A percentile compares a stretch with the other conserved stretches of the same genome.
These are phyloP conservation scores for Chelonia mydas DNA, from an alignment of 2,797 vertebrate genomes.

Conservation along the genomic window DNA sequence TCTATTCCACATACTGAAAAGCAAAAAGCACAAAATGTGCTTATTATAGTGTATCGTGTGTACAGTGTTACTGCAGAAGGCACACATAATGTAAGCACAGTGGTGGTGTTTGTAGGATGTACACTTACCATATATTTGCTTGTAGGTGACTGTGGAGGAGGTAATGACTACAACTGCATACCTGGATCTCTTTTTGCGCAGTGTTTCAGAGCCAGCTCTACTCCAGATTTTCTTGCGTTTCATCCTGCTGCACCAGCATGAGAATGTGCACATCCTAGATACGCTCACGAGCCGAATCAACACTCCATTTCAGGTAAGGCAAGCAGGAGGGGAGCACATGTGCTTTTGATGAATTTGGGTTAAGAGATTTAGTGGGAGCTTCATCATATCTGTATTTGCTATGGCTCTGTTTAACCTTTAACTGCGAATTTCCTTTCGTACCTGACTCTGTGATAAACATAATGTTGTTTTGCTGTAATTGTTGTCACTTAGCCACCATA, in stretches of 20 bases:
- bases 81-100: fast-evolving
- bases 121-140: constrained; percentile 6
- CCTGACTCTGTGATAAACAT: neutral
- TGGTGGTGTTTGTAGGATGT: neutral
- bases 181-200: constrained; percentile 95
- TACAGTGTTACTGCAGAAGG: neutral
- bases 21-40: neutral
- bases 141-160: constrained; percentile 94
- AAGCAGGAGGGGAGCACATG: neutral
- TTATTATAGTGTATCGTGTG: neutral
- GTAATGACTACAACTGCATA: constrained; percentile 98
- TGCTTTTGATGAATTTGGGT: neutral
- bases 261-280: constrained; percentile 94
- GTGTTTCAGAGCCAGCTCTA: constrained; percentile 91
- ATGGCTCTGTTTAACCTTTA: neutral
- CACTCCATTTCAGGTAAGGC: constrained; percentile 94
- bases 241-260: constrained; percentile 93
- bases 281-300: constrained; percentile 97
- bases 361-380: neutral
- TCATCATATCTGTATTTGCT: neutral
- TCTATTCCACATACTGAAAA: neutral
- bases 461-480: neutral
- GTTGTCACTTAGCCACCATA: neutral
- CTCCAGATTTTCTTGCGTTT: constrained; percentile 96
- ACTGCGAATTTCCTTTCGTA: neutral